A percentile compares a stretch with the other conserved stretches of the same genome.
Evolutionary conservation across 2,797 vertebrate species (phyloP).

Genomic region (Emydoidea blandingii): DNA sequence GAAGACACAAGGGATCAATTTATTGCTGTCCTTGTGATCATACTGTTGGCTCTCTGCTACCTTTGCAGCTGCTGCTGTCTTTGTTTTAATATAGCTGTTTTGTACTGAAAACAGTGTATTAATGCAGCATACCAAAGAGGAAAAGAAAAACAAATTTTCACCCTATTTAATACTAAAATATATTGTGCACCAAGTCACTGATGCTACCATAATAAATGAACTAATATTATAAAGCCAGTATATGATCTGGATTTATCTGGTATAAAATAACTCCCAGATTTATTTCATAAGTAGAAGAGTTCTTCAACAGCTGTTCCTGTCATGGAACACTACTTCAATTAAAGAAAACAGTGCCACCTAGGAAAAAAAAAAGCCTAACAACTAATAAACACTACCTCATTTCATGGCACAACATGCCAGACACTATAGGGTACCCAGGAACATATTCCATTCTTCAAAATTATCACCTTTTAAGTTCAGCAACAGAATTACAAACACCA

Average conservation of each 20-base stretch:
- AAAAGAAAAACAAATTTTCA: neutral
- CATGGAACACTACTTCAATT: neutral
- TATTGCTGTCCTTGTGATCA: constrained; percentile 30
- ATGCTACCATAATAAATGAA: neutral
- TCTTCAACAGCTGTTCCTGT: neutral
- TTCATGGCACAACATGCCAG: neutral
- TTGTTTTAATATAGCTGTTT: constrained; percentile 41
- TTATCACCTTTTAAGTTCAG: neutral
- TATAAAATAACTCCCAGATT: constrained; percentile 1
- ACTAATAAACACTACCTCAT: neutral
- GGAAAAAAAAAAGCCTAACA: neutral
- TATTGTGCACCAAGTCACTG: neutral
- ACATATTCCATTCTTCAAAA: neutral
- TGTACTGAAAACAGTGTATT: neutral
- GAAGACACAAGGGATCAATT: constrained; percentile 22
- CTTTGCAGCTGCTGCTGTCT: constrained; percentile 44
- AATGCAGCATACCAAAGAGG: neutral
- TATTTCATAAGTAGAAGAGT: neutral
- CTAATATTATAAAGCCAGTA: constrained; percentile 18
- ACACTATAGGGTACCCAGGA: neutral
- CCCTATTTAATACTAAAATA: constrained; percentile 2
- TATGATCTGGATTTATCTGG: neutral
- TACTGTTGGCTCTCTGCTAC: constrained; percentile 17
- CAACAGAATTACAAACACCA: neutral
- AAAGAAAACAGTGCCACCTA: neutral